These are phyloP conservation scores for Megalurothrips usitatus DNA, from an alignment of 2,888 invertebrate species.

Conservation along the genomic window DNA sequence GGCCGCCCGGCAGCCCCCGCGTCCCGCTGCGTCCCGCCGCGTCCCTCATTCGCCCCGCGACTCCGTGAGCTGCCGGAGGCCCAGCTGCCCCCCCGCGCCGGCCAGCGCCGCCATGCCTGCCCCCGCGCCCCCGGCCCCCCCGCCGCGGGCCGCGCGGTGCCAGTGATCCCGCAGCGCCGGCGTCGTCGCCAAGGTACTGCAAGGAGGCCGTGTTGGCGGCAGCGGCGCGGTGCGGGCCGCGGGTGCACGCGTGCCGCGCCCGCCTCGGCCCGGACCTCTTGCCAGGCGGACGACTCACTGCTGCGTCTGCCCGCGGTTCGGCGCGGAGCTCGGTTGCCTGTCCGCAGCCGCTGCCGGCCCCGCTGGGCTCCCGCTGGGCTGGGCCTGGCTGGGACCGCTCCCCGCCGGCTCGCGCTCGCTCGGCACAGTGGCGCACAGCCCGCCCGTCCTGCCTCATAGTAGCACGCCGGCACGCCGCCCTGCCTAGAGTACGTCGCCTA, in stretches of 20 bases:
- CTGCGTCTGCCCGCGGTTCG: conserved; percentile 35
- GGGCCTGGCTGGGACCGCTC: too few relatives aligned
- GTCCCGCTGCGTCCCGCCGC: neutral
- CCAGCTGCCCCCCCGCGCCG: neutral
- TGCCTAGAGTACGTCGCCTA: too few relatives aligned
- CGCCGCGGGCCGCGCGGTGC: neutral
- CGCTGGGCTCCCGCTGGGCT: too few relatives aligned
- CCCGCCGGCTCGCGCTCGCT: too few relatives aligned
- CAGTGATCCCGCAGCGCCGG: neutral
- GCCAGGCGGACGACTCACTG: neutral
- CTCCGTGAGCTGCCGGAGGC: neutral
- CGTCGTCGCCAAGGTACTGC: neutral
- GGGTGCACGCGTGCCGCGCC: neutral
- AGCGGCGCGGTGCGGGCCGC: neutral
- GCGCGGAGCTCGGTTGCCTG: too few relatives aligned
- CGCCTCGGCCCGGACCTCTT: neutral
- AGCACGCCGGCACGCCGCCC: too few relatives aligned
- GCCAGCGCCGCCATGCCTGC: neutral
- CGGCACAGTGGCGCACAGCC: too few relatives aligned
- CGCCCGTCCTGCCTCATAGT: too few relatives aligned
- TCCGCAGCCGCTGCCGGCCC: too few relatives aligned
- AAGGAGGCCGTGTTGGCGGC: neutral
- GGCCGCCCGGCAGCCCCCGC: neutral
- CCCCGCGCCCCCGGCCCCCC: neutral
- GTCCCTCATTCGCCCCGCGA: neutral